Evolutionary conservation across 2,888 invertebrate species (phyloP).

Genomic region (Onchidella celtica): DNA sequence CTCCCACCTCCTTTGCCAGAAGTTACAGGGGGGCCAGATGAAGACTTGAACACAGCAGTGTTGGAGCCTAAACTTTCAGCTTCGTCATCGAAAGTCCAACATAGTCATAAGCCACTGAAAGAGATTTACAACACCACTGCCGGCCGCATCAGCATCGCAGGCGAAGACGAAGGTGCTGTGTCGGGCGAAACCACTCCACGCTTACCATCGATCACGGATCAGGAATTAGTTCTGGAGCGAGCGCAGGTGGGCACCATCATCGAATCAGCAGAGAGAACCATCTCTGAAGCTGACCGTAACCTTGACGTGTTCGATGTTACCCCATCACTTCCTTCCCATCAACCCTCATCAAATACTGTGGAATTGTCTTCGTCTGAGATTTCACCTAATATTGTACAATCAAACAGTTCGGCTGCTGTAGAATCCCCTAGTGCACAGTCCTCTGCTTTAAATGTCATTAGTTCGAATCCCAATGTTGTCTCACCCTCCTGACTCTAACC

Average conservation of each 20-base stretch:
- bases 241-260: conserved; percentile 38
- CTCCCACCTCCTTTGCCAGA: neutral
- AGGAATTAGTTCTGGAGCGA: neutral
- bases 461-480: neutral
- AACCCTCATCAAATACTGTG: neutral
- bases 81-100: neutral
- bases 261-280: conserved; percentile 15
- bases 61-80: neutral
- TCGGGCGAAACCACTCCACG: neutral
- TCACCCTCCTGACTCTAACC: neutral
- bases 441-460: conserved; percentile 3
- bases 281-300: conserved; percentile 22
- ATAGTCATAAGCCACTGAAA: neutral
- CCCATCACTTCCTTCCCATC: neutral
- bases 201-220: neutral
- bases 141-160: conserved; percentile 66
- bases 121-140: conserved; percentile 68
- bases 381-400: neutral
- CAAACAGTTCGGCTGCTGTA: neutral
- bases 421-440: neutral
- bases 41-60: neutral
- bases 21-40: neutral
- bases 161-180: conserved; percentile 53
- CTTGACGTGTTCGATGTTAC: neutral
- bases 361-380: neutral